These are phyloP conservation scores for Trichechus manatus DNA, from an alignment of 2,113 vertebrate genomes.

Conservation along the genomic window DNA sequence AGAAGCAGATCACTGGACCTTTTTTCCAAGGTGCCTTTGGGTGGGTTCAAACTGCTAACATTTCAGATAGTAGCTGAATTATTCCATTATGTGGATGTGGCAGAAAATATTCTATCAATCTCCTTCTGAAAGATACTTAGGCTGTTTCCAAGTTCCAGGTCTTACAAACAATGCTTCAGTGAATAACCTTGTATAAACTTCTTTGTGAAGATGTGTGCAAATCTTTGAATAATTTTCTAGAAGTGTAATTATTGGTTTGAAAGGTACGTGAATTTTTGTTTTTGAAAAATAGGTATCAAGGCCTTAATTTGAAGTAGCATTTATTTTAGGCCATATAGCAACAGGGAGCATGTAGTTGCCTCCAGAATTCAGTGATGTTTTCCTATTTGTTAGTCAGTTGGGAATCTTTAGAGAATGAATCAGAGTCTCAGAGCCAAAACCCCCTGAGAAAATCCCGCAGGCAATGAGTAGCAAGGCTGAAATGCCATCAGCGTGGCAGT, in stretches of 20 bases:
- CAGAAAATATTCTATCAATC: neutral
- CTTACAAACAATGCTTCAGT: neutral
- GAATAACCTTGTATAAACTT: neutral
- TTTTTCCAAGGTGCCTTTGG: too few species aligned
- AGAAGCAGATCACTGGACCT: too few species aligned
- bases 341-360: neutral
- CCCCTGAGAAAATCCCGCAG: neutral
- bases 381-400: slow-evolving; percentile 33
- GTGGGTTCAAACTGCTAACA: too few species aligned
- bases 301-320: slow-evolving; percentile 35
- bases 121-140: neutral
- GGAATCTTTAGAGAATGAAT: neutral
- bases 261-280: neutral
- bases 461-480: neutral
- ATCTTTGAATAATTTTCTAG: neutral
- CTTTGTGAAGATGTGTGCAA: neutral
- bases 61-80: too few species aligned
- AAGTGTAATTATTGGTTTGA: neutral
- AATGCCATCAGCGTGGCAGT: neutral
- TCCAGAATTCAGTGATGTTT: slow-evolving; percentile 57
- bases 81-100: neutral
- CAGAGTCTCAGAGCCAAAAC: neutral
- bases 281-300: neutral
- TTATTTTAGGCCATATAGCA: neutral
- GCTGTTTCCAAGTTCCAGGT: neutral